phyloP scores from a whole-genome alignment of 2,113 vertebrate species.

The Psilopogon haemacephalus region DNA sequence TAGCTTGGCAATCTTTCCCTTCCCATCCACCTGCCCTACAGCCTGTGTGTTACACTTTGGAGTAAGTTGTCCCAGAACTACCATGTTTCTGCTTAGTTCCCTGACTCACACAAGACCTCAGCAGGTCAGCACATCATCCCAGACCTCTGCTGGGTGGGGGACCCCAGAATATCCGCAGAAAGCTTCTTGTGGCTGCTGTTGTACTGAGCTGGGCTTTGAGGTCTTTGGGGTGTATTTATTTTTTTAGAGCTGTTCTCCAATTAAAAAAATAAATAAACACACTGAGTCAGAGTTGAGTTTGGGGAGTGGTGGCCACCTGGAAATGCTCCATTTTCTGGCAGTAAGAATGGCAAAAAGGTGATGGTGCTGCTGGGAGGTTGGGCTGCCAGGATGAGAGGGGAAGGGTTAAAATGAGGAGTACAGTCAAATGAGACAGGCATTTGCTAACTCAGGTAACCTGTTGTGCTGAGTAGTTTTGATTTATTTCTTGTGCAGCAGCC shows the following conservation, averaged over 20 bases:
- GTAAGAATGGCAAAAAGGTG: not conserved
- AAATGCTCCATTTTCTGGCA: not conserved
- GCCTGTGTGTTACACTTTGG: not conserved
- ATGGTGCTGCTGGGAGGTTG: fast-evolving
- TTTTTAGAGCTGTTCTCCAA: not conserved
- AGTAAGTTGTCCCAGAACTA: not conserved
- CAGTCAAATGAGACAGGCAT: not conserved
- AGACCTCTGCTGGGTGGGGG: not conserved
- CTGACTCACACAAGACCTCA: not conserved
- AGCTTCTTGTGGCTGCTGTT: not conserved
- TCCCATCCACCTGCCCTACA: not conserved
- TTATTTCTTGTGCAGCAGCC: not conserved
- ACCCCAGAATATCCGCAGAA: not conserved
- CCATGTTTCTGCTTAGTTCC: not conserved
- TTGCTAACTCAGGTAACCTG: not conserved
- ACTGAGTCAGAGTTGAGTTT: not conserved
- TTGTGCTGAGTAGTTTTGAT: not conserved
- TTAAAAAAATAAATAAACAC: not conserved
- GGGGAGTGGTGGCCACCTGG: not conserved
- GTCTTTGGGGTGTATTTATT: not conserved
- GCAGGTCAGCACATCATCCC: not conserved
- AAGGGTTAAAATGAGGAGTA: not conserved
- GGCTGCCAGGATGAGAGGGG: not conserved
- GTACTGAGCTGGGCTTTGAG: not conserved
- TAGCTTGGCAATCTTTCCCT: not conserved